Percentiles rank a stretch among this genome's conserved stretches.
These are phyloP conservation scores for Mimumesa dahlbomi DNA, from an alignment of 2,888 invertebrate genomes.

Conservation along the genomic window DNA sequence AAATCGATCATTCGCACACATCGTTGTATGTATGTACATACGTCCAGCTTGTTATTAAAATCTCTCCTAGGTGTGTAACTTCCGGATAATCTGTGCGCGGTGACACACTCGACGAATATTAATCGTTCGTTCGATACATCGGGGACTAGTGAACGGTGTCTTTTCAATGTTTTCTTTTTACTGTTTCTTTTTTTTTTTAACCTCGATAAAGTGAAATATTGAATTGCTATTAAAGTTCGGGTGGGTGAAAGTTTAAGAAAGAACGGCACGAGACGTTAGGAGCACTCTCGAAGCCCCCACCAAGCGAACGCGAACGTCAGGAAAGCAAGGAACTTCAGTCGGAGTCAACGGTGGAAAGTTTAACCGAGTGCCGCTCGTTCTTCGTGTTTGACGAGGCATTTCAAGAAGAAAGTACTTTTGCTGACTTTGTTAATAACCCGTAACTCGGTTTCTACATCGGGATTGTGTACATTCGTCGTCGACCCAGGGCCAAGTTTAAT, in stretches of 20 bases:
- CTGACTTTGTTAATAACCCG: slow-evolving; percentile 61
- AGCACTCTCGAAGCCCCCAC: slow-evolving; percentile 30
- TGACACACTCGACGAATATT: no score
- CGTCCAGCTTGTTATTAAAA: no score
- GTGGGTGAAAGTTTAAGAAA: slow-evolving; percentile 22
- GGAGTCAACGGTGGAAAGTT: slow-evolving; percentile 55
- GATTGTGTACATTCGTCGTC: slow-evolving; percentile 36
- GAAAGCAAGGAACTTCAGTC: slow-evolving; percentile 45
- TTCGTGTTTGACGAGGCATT: slow-evolving; percentile 58
- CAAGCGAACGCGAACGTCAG: slow-evolving; percentile 42
- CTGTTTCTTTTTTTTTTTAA: no score
- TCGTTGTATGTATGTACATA: no score
- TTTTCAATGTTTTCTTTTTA: slow-evolving; percentile 13
- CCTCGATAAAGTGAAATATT: slow-evolving; percentile 14
- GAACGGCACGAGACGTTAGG: slow-evolving; percentile 26
- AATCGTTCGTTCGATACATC: slow-evolving; percentile 27
- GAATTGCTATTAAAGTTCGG: slow-evolving; percentile 40
- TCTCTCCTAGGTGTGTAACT: no score
- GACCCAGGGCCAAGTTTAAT: slow-evolving; percentile 16
- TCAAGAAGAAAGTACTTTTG: slow-evolving; percentile 56
- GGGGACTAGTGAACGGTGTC: neutral
- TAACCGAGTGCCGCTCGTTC: slow-evolving; percentile 46
- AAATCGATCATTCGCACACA: slow-evolving; percentile 12
- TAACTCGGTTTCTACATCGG: slow-evolving; percentile 46
- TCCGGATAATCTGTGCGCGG: no score